Evolutionary conservation across 2,888 invertebrate genomes (phyloP), one percentile per base, ranked within the genome.

Genomic region (Agrotis ipsilon): DNA sequence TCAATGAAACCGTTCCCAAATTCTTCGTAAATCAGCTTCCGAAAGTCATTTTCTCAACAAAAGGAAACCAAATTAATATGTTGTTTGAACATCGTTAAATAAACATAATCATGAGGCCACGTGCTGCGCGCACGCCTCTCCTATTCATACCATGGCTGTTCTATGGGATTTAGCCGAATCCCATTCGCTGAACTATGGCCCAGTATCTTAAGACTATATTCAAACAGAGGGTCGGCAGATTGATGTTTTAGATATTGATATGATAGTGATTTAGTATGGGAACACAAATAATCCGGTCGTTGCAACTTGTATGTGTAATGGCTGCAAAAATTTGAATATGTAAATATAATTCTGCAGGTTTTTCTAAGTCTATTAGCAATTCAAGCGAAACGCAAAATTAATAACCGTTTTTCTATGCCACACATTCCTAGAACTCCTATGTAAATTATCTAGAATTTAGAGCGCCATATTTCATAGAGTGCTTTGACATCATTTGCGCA

Each of bases 1-100:
- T 16, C 27, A 64, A 66, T 49, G 60, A 54, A 76, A 57, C 18
- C 55, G 39, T 52, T 58, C 24, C 24, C 21, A 67, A 83, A 81
- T 81, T 67, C 80, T 72, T 72, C 19, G 65, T 55, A 62, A 85
- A 76, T 88, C 87, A 86, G 90, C 88, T 92, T 92, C 93, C 92
- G 89, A 92, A 92, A 93, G 93, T 93, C 92, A 94, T 94, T 93
- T 93, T 87, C 90, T 87, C 86, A 90, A 93, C 93, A 94, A 94
- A 94, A 94, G 92, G 79, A 88, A 79, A 88, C 92, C 91, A 95
- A 95, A 96, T 96, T 96, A 96, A 96, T 95, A 96, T 93, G 94
- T 95, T 96, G 96, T 96, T 96, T 96, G 96, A 96, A 93, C 94
- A 92, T 93, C 89, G 91, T 93, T 92, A 95, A 93, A 93, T 93